Evolutionary conservation across 2,888 invertebrate species (phyloP), one percentile per base, ranked within the genome.

Genomic region (Barypeithes pellucidus): DNA sequence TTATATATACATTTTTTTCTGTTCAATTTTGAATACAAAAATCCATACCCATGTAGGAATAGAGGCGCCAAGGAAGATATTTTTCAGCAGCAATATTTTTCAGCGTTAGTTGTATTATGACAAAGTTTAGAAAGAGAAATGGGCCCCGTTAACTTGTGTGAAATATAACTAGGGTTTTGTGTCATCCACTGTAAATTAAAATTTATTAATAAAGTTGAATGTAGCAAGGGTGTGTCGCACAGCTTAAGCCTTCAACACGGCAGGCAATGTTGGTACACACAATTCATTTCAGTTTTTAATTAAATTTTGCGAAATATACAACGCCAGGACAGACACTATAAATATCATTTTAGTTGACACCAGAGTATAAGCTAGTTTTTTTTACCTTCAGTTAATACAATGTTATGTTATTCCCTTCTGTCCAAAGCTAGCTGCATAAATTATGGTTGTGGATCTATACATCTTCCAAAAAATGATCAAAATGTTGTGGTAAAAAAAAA

Each of bases 271-370:
- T 54, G 16, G 43, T 39, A 45, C 41, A 45, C 16, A 43, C 57
- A 67, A 67, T 59, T 59, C 68, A 68, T 68, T 60, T 61, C 33
- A 60, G 68, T 59, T 60, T 68, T 68, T 68, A 68, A 68, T 68
- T 68, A 68, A 68, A 68, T 43, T 59, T 45, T 68, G 59, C 43
- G 57, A 61, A 24, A 43, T 61, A 43, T 61, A 61, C 61, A 16
- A 29, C 61, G 45, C 22, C 39, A 22, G 0, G 45, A 61, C 45
- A 61, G 16, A 45, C n/a, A n/a, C 20, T 45, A 45, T 61, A 61
- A 29, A 61, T 16, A 14, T 24, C 12, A 61, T 61, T 43, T 43
- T 45, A 24, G 39, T 60, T 60, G 60, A 60, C 36, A 39, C 16
- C 8, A 60, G 43, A 43, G 43, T 43, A 16, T 3, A 29, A 54